Conservation (phyloP, 2,797 vertebrate species). For the Microhierax caerulescens region DNA sequence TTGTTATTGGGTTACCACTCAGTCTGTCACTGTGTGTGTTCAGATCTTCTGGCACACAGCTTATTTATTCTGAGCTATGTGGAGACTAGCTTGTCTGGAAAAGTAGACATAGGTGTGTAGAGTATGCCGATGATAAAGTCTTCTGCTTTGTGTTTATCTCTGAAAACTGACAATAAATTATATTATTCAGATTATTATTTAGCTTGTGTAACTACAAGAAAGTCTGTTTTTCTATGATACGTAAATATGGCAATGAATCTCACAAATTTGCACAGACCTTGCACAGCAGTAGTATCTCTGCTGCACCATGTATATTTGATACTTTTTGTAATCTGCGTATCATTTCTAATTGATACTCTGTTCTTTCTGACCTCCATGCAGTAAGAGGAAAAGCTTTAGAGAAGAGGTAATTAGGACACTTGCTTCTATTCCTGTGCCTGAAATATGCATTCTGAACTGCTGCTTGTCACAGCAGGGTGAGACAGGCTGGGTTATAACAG, state of each 20-base stretch:
- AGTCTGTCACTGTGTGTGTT: neutral
- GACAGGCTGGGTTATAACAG: neutral
- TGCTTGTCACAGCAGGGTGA: constrained; percentile 12
- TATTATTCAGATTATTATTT: neutral
- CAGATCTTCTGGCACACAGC: neutral
- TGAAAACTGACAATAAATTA: neutral
- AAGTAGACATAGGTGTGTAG: neutral
- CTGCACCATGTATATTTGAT: neutral
- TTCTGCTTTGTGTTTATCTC: neutral
- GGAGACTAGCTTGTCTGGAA: neutral
- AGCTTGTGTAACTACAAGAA: neutral
- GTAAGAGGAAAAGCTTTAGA: constrained; percentile 9
- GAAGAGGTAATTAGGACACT: constrained; percentile 48
- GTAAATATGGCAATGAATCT: too few species aligned
- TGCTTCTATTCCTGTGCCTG: constrained; percentile 51
- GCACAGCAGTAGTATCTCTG: neutral
- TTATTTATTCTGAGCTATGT: neutral
- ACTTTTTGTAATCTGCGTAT: neutral
- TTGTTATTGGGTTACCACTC: neutral
- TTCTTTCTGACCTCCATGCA: constrained; percentile 35
- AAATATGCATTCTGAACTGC: constrained; percentile 24
- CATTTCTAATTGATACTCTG: neutral
- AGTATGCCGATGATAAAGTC: neutral
- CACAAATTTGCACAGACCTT: neutral
- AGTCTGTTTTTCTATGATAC: accelerated